Base-by-base conservation (phyloP, 2,797 vertebrate genomes). In the Rhynchotus rufescens region DNA sequence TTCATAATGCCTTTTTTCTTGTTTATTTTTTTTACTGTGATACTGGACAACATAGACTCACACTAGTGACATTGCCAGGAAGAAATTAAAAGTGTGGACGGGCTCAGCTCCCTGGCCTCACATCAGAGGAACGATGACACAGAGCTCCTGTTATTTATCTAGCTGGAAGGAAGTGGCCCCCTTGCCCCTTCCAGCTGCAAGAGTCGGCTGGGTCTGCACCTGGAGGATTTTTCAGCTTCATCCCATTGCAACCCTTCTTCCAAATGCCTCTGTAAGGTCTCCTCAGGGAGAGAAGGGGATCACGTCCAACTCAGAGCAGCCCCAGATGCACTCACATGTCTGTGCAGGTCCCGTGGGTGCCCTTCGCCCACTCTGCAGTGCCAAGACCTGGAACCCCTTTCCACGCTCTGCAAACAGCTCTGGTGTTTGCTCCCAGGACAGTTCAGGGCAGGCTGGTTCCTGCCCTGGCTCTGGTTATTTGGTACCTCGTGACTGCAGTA, bases 1-100 rank as follows among this genome's bases (percentile, higher is more conserved):
- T 92, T 21, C 71, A 45, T 47, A 51, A 81, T 91, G 71, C 74
- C 61, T 96, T 90, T 94, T 59, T 80, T 89, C 88, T 75, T 88
- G 95, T 95, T 96, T 96, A n/a, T 87, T 95, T 96, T 93, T 56
- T 62, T 92, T 84, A 90, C 74, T 28, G 8, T 21, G 77, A 87
- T 82, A 42, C 78, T 83, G 93, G 83, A 93, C 86, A 82, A 74
- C 40, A 59, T 81, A 88, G 80, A 52, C 61, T 82, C 82, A 64
- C 76, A 86, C 65, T 60, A 59, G 59, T 80, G 77, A 89, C 52
- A 40, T 3, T 78, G 78, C 82, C 91, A 95, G 91, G 82, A 89
- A 66, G 57, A 78, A 89, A 92, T 91, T 64, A 67, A 25, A 21
- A 51, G 61, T 71, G 66, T 11, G 1, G 34, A 67, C 71, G 62